A percentile compares a stretch with the other conserved stretches of the same genome.
These are phyloP conservation scores for Hydriomena furcata DNA, from an alignment of 2,888 invertebrate genomes.

Conservation along the genomic window DNA sequence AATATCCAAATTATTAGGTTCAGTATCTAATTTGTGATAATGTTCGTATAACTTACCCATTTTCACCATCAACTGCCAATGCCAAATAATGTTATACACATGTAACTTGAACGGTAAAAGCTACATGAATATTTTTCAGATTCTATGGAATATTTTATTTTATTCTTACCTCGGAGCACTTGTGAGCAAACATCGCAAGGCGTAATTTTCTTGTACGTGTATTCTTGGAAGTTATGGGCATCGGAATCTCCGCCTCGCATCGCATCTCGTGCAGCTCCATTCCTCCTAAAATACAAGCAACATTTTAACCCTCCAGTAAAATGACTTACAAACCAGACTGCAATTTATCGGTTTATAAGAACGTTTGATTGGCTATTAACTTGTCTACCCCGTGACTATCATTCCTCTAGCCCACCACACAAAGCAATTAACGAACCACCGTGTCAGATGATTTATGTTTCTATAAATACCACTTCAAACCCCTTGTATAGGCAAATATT, in stretches of 20 bases:
- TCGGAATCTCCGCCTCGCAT: slow-evolving; percentile 86
- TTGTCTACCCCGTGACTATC: slow-evolving; percentile 11
- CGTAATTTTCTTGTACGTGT: slow-evolving; percentile 97
- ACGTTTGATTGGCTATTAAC: slow-evolving; percentile 8
- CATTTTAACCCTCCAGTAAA: slow-evolving; percentile 29
- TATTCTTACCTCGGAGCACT: slow-evolving; percentile 90
- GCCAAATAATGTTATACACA: no score
- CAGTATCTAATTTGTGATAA: no score
- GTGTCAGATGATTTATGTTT: slow-evolving; percentile 17
- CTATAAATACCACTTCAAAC: slow-evolving; percentile 14
- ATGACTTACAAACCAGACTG: not conserved
- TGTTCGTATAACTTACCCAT: no score
- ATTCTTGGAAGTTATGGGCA: slow-evolving; percentile 95
- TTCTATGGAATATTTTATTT: slow-evolving; percentile 6
- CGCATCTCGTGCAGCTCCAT: slow-evolving; percentile 86
- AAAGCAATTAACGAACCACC: slow-evolving; percentile 15
- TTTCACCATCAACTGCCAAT: no score
- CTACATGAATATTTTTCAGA: no score
- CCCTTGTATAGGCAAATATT: slow-evolving; percentile 16
- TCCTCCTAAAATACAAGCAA: slow-evolving; percentile 84
- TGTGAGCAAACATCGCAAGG: slow-evolving; percentile 97
- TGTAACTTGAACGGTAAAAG: no score
- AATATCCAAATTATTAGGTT: no score
- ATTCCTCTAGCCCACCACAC: slow-evolving; percentile 13
- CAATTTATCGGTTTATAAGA: slow-evolving; percentile 11